Evolutionary conservation across 2,113 vertebrate genomes (phyloP).

Genomic region (Mixornis gularis): DNA sequence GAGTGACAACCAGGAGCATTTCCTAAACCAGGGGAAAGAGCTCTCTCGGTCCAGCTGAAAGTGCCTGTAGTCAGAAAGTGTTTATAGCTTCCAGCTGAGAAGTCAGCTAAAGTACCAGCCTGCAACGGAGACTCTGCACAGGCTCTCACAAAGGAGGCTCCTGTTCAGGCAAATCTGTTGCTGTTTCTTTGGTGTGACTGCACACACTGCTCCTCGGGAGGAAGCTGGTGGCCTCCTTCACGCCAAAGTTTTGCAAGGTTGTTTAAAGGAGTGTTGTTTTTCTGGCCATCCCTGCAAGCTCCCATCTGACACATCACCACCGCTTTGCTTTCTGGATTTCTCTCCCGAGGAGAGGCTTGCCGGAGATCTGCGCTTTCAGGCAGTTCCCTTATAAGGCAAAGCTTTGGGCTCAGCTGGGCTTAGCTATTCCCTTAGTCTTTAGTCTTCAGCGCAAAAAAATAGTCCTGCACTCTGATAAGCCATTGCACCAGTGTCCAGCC

Average conservation of each 20-base stretch:
- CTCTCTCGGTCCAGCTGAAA: not conserved
- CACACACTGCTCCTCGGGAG: not conserved
- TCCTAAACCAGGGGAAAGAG: not conserved
- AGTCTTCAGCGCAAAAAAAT: not conserved
- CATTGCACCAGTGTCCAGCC: not conserved
- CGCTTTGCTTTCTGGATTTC: not conserved
- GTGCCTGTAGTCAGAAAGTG: not conserved
- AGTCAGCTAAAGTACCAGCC: not conserved
- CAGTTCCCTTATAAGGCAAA: conserved; percentile 49
- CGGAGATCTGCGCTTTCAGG: not conserved
- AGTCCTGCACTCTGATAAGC: not conserved
- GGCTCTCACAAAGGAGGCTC: not conserved
- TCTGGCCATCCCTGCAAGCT: not conserved
- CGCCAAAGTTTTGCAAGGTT: not conserved
- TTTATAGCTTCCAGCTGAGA: not conserved
- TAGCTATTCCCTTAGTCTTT: not conserved
- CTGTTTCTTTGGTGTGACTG: not conserved
- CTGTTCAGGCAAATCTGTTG: not conserved
- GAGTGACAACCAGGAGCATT: not conserved
- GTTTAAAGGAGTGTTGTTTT: not conserved
- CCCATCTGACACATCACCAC: not conserved
- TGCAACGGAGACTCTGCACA: not conserved
- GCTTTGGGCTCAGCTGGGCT: not conserved
- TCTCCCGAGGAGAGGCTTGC: not conserved
- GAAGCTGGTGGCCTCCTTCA: not conserved